Conservation (phyloP, 1,140 invertebrate genomes). For the Saccostrea echinata region DNA sequence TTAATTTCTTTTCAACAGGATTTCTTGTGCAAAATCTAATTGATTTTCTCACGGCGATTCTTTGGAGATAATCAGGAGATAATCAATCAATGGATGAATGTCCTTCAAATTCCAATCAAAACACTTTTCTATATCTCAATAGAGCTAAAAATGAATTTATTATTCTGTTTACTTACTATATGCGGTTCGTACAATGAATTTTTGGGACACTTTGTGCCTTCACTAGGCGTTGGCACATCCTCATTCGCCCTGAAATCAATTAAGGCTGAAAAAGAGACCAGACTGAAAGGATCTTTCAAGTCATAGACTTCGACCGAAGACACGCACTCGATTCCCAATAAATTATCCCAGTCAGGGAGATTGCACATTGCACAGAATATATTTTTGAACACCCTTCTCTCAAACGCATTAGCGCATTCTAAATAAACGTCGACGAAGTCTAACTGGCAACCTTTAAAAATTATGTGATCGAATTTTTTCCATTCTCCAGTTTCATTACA, state of each 20-base stretch:
- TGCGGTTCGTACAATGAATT: not conserved
- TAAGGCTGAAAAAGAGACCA: not conserved
- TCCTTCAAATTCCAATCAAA: too few relatives aligned
- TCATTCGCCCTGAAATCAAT: not conserved
- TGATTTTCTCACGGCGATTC: too few relatives aligned
- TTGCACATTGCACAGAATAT: constrained; percentile 17
- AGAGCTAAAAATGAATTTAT: too few relatives aligned
- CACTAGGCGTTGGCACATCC: not conserved
- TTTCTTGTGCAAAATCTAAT: too few relatives aligned
- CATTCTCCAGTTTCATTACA: not conserved
- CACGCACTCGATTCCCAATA: not conserved
- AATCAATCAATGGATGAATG: too few relatives aligned
- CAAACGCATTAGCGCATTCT: not conserved
- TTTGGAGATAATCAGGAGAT: too few relatives aligned
- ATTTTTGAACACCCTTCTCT: not conserved
- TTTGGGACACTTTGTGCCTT: not conserved
- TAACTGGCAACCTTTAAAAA: not conserved
- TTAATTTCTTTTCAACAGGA: too few relatives aligned
- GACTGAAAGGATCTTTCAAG: not conserved
- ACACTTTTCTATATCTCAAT: too few relatives aligned
- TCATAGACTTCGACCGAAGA: not conserved
- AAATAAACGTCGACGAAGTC: not conserved
- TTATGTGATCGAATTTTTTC: not conserved
- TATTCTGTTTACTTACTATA: not conserved
- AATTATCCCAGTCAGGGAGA: not conserved